Evolutionary conservation across 2,888 invertebrate genomes (phyloP), one percentile per base, ranked within the genome.

Genomic region (Ceratothoa steindachneri): DNA sequence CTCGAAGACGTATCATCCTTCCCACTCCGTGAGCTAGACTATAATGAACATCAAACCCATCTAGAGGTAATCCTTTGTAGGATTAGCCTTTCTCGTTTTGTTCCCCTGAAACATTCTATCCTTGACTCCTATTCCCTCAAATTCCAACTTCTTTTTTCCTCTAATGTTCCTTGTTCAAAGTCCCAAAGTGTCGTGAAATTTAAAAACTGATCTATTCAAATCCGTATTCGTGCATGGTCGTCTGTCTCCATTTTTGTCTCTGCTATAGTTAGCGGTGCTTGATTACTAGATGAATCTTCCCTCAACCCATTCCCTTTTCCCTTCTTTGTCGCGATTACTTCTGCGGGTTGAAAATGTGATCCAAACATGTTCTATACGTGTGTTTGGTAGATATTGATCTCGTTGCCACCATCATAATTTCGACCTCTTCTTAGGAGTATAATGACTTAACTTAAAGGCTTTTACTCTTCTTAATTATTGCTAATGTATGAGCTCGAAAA

Each of bases 11-110:
- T 60, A 22, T 60, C 60, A 24, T 60, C 60, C n/a, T 60, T 60
- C 24, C 60, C 60, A 22, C 60, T 24, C 24, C 60, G 12, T 7
- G 60, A 60, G 60, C 1, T 60, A 60, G 60, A 60, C 60, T 60
- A 22, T 60, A 60, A 60, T 24, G 60, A 60, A 24, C 60, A 60
- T 41, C 41, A 41, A 15, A 41, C 41, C 41, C 5, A 41, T 60
- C 27, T 60, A 60, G 60, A 60, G 60, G 60, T 60, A 60, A 60
- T 60, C 27, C 27, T 60, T 24, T 60, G 22, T 60, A 60, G 29
- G 55, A 69, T 69, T 52, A 30, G 69, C 24, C 69, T 55, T 30
- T 69, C 29, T 41, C 15, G 15, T 41, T 15, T 15, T 41, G 29
- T 30, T 65, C 15, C 19, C 65, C 12, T 28, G 29, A 29, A 27